Conservation (phyloP, 2,888 invertebrate genomes). For the Leptopilina syphax region DNA sequence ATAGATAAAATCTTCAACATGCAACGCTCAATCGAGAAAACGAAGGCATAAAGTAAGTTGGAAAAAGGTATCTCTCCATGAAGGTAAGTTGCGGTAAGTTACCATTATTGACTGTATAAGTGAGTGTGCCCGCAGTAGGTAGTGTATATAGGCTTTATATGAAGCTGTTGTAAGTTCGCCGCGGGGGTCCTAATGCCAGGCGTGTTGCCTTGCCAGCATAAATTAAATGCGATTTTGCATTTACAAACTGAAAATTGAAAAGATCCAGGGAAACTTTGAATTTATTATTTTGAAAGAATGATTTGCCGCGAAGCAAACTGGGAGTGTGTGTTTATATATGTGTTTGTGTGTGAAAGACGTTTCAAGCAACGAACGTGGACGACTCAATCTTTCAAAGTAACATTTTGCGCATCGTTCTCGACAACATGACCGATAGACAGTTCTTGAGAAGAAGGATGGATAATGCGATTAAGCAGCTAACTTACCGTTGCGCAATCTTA, state of each 20-base stretch:
- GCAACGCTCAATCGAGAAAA: conserved; percentile 50
- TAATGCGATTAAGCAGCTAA: conserved; percentile 20
- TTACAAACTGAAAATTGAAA: conserved; percentile 44
- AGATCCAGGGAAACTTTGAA: conserved; percentile 42
- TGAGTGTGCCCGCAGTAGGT: conserved; percentile 26
- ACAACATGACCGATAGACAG: conserved; percentile 2
- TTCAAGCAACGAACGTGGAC: not conserved
- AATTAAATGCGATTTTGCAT: conserved; percentile 65
- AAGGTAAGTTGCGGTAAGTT: conserved; percentile 42
- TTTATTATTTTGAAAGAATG: conserved; percentile 34
- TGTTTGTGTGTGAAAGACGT: not conserved
- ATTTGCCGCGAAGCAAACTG: conserved; percentile 35
- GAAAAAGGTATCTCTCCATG: conserved; percentile 2
- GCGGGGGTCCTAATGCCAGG: conserved; percentile 70
- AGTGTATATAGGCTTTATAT: conserved; percentile 60
- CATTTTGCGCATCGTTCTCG: not conserved
- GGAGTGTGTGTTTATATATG: no score
- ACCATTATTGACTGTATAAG: conserved; percentile 41
- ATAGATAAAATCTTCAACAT: conserved; percentile 58
- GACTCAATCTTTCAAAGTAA: conserved; percentile 27
- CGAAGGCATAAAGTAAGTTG: conserved; percentile 55
- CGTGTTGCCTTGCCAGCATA: conserved; percentile 73
- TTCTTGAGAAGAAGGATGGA: conserved; percentile 1
- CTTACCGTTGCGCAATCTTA: conserved; percentile 16
- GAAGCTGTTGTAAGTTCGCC: conserved; percentile 74